Base-by-base conservation (phyloP, 2,888 invertebrate genomes). In the Leptinotarsa juncta region DNA sequence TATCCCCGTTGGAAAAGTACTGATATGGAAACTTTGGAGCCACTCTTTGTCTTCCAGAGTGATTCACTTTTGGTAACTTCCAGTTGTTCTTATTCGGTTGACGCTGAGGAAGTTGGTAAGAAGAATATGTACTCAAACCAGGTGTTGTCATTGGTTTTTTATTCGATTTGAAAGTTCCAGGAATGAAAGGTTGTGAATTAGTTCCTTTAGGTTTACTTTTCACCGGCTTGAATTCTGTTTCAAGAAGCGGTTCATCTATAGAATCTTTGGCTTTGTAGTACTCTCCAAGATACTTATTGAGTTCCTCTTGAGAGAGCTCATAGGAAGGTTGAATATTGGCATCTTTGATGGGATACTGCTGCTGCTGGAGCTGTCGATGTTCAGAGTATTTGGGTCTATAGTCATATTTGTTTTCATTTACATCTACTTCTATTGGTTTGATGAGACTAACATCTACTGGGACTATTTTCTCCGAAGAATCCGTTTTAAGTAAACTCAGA, bases 51-150 rank as follows among this genome's bases (percentile, higher is more conserved):
- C 62, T n/a, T 62, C n/a, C 18, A 32, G 62, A 62, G 26, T 42
- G 15, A 65, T 71, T 75, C 10, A 32, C 32, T 67, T 72, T 79
- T 51, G 76, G 75, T 60, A 72, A 66, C 53, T 76, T 68, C 20
- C 69, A 73, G 23, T 67, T 74, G 23, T 72, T 66, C 67, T 51
- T 71, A 20, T 50, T 65, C 48, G 53, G 69, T 16, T 71, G 74
- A 14, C 73, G 57, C 1, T 68, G 57, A 26, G 16, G 48, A 15
- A 67, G 62, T 32, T 78, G 78, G 23, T 76, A 79, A 0, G 86
- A 84, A 1, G 88, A 84, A 79, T 86, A 90, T 81, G 89, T 88
- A 76, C 88, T 89, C 26, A 90, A 84, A 1, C 90, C 90, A 0
- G 90, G 90, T 16, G 90, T 89, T 14, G 87, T 88, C 23, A 85